A percentile compares a stretch with the other conserved stretches of the same genome.
Conservation (phyloP, 2,113 vertebrate species). For the Monopterus albus region DNA sequence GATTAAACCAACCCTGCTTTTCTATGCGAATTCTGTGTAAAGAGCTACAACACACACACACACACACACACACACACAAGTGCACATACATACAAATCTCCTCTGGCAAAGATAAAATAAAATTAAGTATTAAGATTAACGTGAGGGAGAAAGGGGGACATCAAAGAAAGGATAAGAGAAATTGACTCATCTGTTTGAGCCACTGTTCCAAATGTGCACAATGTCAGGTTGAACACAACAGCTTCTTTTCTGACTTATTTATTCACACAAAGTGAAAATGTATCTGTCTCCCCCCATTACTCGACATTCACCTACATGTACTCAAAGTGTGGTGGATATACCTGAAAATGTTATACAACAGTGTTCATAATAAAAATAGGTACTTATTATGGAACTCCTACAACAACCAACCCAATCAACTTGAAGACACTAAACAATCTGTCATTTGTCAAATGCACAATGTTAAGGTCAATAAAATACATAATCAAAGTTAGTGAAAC, state of each 20-base stretch:
- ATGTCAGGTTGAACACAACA: conserved; percentile 21
- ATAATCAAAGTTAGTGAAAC: no score
- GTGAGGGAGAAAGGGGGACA: conserved; percentile 18
- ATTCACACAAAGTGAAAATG: not conserved
- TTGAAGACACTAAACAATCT: not conserved
- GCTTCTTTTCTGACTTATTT: not conserved
- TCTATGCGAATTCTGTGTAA: conserved; percentile 46
- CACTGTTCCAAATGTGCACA: conserved; percentile 13
- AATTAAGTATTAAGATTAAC: conserved; percentile 40
- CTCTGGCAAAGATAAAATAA: conserved; percentile 18
- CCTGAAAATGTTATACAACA: no score
- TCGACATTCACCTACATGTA: not conserved
- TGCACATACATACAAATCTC: conserved; percentile 18
- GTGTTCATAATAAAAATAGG: no score
- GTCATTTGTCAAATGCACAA: no score
- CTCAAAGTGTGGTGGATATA: not conserved
- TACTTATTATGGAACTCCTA: no score
- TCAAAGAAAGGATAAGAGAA: conserved; percentile 51
- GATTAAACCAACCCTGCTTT: conserved; percentile 26
- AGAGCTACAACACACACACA: conserved; percentile 38
- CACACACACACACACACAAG: conserved; percentile 15
- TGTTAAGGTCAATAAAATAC: no score
- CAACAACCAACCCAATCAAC: no score
- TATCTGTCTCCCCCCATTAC: no score
- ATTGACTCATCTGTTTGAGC: conserved; percentile 18